Evolutionary conservation across 37 sponge, comb jelly and placozoan species (phyloP).

Genomic region (Beroe forskalii): DNA sequence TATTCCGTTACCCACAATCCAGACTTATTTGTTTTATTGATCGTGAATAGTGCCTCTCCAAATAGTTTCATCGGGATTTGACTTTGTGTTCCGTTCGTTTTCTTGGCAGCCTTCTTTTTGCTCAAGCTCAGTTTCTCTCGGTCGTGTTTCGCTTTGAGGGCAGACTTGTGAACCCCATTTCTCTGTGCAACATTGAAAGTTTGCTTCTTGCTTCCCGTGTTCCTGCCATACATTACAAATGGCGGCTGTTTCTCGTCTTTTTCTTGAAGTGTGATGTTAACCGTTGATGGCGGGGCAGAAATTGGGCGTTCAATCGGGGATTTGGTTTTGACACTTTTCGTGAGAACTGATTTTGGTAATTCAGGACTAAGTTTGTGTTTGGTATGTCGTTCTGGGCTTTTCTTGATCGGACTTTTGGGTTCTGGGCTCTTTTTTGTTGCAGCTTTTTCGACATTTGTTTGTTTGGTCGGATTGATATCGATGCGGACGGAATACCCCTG

Average conservation of each 20-base stretch:
- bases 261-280: no score
- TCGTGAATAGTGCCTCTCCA: background rate
- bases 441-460: no score
- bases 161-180: background rate
- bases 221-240: slow-evolving; percentile 20
- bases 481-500: no score
- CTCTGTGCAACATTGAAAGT: slow-evolving; percentile 1
- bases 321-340: no score
- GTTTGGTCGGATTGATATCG: no score
- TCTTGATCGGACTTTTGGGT: no score
- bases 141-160: background rate
- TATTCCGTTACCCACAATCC: slow-evolving; percentile 31
- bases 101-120: background rate
- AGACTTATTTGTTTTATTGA: background rate
- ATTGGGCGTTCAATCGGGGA: no score
- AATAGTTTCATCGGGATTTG: background rate
- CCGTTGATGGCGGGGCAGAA: no score
- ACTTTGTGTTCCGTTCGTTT: background rate
- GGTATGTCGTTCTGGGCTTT: no score
- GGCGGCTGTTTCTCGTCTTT: background rate
- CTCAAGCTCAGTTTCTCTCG: background rate
- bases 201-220: background rate
- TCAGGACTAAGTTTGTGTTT: no score
- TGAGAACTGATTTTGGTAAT: no score
- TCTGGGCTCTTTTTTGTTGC: no score